Evolutionary conservation across 1,140 invertebrate species (phyloP), one percentile per base, ranked within the genome.

Genomic region (Lasaia peninsularis): DNA sequence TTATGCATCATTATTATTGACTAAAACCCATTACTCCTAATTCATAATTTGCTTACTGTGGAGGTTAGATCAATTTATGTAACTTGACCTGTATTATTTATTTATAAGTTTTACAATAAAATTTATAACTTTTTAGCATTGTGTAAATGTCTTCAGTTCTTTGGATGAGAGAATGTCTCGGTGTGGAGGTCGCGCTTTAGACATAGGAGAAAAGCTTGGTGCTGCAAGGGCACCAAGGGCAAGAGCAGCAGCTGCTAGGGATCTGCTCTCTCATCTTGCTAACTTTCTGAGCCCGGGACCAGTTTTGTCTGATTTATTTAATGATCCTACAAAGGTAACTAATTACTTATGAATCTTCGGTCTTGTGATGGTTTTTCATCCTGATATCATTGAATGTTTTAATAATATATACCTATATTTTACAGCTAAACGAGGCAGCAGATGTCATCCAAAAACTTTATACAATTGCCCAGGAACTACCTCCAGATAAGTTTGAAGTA

Each of bases 371-470:
- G 18, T 48, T 14, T 44, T 10, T 52, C 3, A 35, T 7, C 21
- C 21, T 53, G 8, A 18, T 1, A 14, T 6, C 8, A 16, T 10
- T 33, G 16, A 16, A 18, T 7, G 16, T 12, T 56, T 18, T 6
- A 48, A 18, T 20, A 56, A 31, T 40, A 56, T 62, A 24, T 16
- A 21, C n/a, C 14, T 56, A 53, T 33, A n/a, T 52, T 71, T 69
- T 65, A 87, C 69, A 97, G 93, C 88, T 99, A 33, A 95, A 97
- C 83, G 96, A 99, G 90, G 97, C 98, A 34, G 98, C 98, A n/a
- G 98, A 99, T 91, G 94, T 99, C 2, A 99, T 99, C 72, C 97
- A 99, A 88, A 99, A 99, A 79, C 89, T 99, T 4, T 95, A 98
- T 79, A 92, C 97, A 6, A 98, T 99, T 69, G 94, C 97, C 1